Conservation (phyloP, 2,888 invertebrate species). For the Eupeodes luniger region DNA sequence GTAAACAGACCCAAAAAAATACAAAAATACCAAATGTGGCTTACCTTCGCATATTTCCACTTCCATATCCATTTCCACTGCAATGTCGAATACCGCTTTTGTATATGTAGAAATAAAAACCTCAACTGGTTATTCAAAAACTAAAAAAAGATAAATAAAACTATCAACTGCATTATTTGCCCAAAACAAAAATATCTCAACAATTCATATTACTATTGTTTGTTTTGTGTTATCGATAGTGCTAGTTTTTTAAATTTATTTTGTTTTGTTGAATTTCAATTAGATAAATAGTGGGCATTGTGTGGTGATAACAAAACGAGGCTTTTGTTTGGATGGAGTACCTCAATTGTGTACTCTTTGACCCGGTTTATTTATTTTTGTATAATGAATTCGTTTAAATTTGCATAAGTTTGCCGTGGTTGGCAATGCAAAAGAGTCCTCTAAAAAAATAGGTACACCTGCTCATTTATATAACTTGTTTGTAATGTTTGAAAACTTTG, state of each 20-base stretch:
- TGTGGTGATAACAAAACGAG: slow-evolving; percentile 3
- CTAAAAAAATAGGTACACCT: slow-evolving; percentile 35
- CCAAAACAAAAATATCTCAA: slow-evolving; percentile 11
- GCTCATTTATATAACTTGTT: slow-evolving; percentile 2
- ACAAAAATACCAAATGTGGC: slow-evolving; percentile 47
- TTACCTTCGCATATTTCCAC: slow-evolving; percentile 51
- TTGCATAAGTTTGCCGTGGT: slow-evolving; percentile 37
- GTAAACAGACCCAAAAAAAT: background rate
- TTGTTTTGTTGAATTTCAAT: slow-evolving; percentile 45
- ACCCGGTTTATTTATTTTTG: slow-evolving; percentile 49
- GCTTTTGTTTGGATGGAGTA: slow-evolving; percentile 46
- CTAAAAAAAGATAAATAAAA: slow-evolving; percentile 15
- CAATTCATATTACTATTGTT: slow-evolving; percentile 29
- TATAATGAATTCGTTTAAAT: slow-evolving; percentile 31
- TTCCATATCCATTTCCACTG: slow-evolving; percentile 42
- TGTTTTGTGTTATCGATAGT: slow-evolving; percentile 26
- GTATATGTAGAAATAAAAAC: slow-evolving; percentile 1
- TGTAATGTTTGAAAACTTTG: background rate
- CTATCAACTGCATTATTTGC: slow-evolving; percentile 38
- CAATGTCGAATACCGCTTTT: slow-evolving; percentile 51
- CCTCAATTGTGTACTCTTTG: slow-evolving; percentile 56
- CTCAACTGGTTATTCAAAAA: slow-evolving; percentile 24
- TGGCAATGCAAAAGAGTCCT: slow-evolving; percentile 7
- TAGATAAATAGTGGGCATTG: slow-evolving; percentile 19
- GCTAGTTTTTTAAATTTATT: slow-evolving; percentile 36